Conservation (phyloP, 2,797 vertebrate genomes). For the Distichodus sexfasciatus region DNA sequence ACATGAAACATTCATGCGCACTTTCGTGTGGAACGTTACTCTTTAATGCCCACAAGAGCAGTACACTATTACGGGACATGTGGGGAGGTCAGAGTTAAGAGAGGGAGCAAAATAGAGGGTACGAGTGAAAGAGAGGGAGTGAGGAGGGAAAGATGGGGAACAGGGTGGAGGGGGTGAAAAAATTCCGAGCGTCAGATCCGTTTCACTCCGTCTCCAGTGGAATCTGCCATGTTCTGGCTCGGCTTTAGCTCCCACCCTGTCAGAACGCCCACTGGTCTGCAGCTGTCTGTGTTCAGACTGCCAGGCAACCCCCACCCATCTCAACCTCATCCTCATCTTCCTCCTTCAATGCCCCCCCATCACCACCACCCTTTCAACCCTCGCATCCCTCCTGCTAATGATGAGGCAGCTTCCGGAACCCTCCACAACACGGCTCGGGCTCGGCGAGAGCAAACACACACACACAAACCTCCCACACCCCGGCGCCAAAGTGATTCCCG, state of each 20-base stretch:
- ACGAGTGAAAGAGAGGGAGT: constrained; percentile 48
- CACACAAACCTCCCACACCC: constrained; percentile 71
- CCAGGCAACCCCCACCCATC: constrained; percentile 50
- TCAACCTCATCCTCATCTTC: background rate
- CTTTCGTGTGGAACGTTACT: constrained; percentile 53
- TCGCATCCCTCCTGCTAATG: background rate
- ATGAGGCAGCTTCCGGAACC: constrained; percentile 45
- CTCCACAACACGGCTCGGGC: constrained; percentile 60
- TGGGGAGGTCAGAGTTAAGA: constrained; percentile 41
- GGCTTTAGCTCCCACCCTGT: constrained; percentile 57
- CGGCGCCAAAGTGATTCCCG: constrained; percentile 70
- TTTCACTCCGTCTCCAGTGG: constrained; percentile 43
- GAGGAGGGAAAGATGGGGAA: background rate
- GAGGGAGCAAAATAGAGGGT: constrained; percentile 45
- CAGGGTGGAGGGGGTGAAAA: background rate
- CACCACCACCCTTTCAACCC: constrained; percentile 4
- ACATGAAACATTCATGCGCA: constrained; percentile 50
- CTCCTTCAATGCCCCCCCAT: background rate
- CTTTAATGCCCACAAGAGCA: constrained; percentile 54
- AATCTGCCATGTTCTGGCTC: constrained; percentile 45
- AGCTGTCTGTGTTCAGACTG: constrained; percentile 69
- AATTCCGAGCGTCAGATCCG: constrained; percentile 37
- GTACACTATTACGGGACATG: constrained; percentile 52
- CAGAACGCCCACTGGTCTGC: constrained; percentile 74
- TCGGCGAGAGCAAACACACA: constrained; percentile 70